phyloP scores from a whole-genome alignment of 2,113 vertebrate genomes.

The Perca fluviatilis region DNA sequence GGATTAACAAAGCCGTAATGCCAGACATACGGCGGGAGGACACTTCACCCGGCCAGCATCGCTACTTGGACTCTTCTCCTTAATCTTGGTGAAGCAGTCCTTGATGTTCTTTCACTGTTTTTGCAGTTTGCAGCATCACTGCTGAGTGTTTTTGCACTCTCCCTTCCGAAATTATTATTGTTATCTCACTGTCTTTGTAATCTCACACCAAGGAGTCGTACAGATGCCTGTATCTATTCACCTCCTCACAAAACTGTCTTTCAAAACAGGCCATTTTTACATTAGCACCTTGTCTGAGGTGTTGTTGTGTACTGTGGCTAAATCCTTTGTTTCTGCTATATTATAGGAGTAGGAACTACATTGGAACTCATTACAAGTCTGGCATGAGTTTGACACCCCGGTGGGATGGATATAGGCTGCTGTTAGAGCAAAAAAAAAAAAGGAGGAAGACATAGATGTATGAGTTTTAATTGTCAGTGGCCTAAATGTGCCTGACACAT shows the following conservation, averaged over 20 bases:
- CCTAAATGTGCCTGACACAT: background rate
- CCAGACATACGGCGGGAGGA: conserved; percentile 18
- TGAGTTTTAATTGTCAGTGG: background rate
- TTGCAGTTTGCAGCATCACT: conserved; percentile 38
- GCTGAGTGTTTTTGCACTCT: conserved; percentile 19
- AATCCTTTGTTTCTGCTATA: background rate
- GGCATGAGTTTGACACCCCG: conserved; percentile 5
- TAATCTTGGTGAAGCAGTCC: conserved; percentile 20
- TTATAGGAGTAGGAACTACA: conserved; percentile 5
- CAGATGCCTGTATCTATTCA: conserved; percentile 17
- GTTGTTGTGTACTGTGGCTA: conserved; percentile 3
- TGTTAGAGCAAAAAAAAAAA: conserved; percentile 6
- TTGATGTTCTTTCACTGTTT: conserved; percentile 33
- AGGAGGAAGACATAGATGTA: background rate
- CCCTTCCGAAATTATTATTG: conserved; percentile 37
- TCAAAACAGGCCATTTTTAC: conserved; percentile 43
- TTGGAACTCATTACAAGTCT: conserved; percentile 6
- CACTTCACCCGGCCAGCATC: conserved; percentile 4
- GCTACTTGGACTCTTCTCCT: conserved; percentile 13
- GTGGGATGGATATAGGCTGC: conserved; percentile 12
- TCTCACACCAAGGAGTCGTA: conserved; percentile 32
- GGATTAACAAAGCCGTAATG: background rate
- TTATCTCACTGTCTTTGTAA: conserved; percentile 44
- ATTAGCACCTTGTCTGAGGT: conserved; percentile 34
- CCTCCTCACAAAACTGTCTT: conserved; percentile 10